phyloP scores from a whole-genome alignment of 23 tunicate species.

The Halocynthia roretzi region DNA sequence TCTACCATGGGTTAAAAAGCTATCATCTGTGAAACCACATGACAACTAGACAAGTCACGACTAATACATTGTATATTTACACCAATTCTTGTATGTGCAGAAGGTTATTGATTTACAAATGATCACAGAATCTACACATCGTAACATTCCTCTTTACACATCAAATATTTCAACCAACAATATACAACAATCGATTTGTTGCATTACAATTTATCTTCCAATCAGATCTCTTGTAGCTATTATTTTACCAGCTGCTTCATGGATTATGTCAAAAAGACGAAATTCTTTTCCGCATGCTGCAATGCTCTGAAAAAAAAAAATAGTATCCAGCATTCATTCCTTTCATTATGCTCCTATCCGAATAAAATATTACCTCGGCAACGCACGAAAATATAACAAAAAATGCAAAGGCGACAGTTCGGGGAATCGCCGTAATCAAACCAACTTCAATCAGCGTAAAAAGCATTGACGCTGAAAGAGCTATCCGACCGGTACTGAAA shows the following conservation, averaged over 20 bases:
- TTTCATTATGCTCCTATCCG: neutral
- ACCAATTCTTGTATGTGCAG: too few species aligned
- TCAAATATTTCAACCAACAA: neutral
- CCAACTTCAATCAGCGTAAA: constrained; percentile 13
- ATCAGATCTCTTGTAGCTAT: constrained; percentile 8
- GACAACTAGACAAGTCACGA: neutral
- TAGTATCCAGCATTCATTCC: neutral
- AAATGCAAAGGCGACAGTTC: constrained; percentile 12
- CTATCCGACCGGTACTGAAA: neutral
- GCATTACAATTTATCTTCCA: constrained; percentile 1
- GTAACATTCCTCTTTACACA: too few species aligned
- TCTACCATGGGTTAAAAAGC: too few species aligned
- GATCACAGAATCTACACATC: too few species aligned
- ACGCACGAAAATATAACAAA: constrained; percentile 17
- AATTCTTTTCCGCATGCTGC: constrained; percentile 13
- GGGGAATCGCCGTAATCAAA: neutral
- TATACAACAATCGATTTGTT: neutral
- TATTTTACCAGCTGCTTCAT: constrained; percentile 9
- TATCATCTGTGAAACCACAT: too few species aligned
- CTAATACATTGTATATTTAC: neutral
- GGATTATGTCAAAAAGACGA: constrained; percentile 9
- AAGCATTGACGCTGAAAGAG: constrained; percentile 10
- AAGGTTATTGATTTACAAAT: too few species aligned
- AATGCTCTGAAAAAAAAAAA: constrained; percentile 7
- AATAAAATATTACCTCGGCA: constrained; percentile 4